Conservation (phyloP, 2,888 invertebrate genomes). For the Eudasyphora cyanicolor region DNA sequence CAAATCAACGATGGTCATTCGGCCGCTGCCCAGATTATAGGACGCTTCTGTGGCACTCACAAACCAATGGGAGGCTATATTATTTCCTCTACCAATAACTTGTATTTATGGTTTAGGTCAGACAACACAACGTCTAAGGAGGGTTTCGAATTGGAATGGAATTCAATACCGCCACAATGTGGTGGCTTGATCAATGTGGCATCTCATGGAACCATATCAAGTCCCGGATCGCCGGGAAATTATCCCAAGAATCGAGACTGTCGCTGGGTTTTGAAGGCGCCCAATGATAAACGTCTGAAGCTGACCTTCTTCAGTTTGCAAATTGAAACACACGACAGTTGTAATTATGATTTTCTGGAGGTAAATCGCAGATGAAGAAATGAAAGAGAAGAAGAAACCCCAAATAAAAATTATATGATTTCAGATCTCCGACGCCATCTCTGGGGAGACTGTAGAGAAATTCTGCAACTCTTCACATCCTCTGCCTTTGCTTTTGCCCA, state of each 20-base stretch:
- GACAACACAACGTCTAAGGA: conserved; percentile 84
- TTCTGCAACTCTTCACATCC: conserved; percentile 90
- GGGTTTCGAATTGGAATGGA: conserved; percentile 92
- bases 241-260: conserved; percentile 93
- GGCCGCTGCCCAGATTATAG: conserved; percentile 86
- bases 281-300: conserved; percentile 87
- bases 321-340: conserved; percentile 87
- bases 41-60: conserved; percentile 88
- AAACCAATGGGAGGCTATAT: conserved; percentile 87
- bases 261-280: conserved; percentile 87
- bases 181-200: conserved; percentile 84
- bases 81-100: conserved; percentile 87
- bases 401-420: too few species aligned
- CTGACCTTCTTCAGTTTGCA: conserved; percentile 90
- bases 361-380: conserved; percentile 79
- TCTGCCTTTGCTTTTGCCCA: conserved; percentile 85
- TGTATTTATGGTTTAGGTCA: conserved; percentile 91
- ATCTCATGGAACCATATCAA: conserved; percentile 87
- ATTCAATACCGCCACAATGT: conserved; percentile 86
- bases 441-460: conserved; percentile 81
- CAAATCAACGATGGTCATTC: conserved; percentile 93
- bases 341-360: conserved; percentile 88
- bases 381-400: neutral
- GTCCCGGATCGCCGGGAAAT: conserved; percentile 93
- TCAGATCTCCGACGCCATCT: conserved; percentile 73